These are phyloP conservation scores for Heliothis peltigera DNA, from an alignment of 2,888 invertebrate genomes.

Conservation along the genomic window DNA sequence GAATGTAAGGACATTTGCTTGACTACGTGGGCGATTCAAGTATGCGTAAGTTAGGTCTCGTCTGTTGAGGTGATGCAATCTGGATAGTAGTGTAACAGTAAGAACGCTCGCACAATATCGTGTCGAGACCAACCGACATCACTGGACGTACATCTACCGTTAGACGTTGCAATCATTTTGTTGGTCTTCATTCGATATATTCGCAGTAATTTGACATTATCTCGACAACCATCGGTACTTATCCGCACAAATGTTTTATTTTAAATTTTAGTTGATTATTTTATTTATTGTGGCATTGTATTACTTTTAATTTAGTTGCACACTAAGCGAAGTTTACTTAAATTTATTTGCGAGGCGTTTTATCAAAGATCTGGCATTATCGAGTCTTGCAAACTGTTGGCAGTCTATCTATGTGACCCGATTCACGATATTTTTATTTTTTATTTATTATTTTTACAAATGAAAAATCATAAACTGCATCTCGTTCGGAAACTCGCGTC, in stretches of 20 bases:
- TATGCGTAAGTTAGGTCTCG: slow-evolving; percentile 20
- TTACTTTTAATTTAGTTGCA: slow-evolving; percentile 72
- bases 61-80: slow-evolving; percentile 11
- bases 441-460: slow-evolving; percentile 51
- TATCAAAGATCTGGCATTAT: slow-evolving; percentile 65
- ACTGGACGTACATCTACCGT: slow-evolving; percentile 37
- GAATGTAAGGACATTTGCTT: slow-evolving; percentile 17
- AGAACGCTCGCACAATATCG: slow-evolving; percentile 1
- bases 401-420: slow-evolving; percentile 34
- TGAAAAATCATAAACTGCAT: slow-evolving; percentile 64
- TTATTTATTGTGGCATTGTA: slow-evolving; percentile 81
- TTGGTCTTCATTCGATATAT: slow-evolving; percentile 48
- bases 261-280: slow-evolving; percentile 72
- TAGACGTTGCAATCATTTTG: slow-evolving; percentile 25
- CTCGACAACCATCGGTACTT: slow-evolving; percentile 78
- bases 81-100: slow-evolving; percentile 23
- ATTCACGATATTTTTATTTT: slow-evolving; percentile 50
- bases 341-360: slow-evolving; percentile 67
- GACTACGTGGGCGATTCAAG: background rate
- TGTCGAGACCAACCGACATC: slow-evolving; percentile 9
- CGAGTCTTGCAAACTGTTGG: slow-evolving; percentile 59
- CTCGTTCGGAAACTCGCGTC: slow-evolving; percentile 80
- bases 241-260: slow-evolving; percentile 82
- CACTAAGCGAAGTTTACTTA: slow-evolving; percentile 85
- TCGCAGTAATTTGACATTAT: slow-evolving; percentile 46